Base-by-base conservation (phyloP, 2,113 vertebrate species). In the Tachysurus fulvidraco region DNA sequence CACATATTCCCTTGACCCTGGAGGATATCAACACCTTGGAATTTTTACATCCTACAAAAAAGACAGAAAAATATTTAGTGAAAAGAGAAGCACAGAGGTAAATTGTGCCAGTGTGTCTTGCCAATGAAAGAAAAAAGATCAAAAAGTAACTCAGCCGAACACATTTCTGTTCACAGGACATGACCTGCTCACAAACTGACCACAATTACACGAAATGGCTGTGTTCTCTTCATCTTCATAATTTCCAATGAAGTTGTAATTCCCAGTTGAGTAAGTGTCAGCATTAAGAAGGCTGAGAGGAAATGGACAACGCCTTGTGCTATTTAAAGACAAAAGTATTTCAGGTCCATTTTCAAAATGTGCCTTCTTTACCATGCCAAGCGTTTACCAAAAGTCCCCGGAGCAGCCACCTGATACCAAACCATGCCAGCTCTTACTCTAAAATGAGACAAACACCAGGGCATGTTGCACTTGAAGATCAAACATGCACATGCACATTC, bases 171-270 rank as follows among this genome's bases (percentile, higher is more conserved):
- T 93, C 92, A 89, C 85, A 89, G 92, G 89, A 93, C 74, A 82
- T 69, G 85, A 89, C 85, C 90, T 88, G 90, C 90, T 88, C 90
- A 86, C 87, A 92, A 86, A 90, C 92, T 41, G 86, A 92, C 91
- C 91, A 90, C 93, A 94, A 93, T 95, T 94, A 93, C 91, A 86
- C 80, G 91, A 93, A 95, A 94, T 92, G 89, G 87, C 92, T 85
- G 91, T 91, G 93, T 93, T 94, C 84, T 59, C 83, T 84, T 81
- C 89, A 88, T 87, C 90, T 91, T 95, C 93, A 94, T 92, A 92
- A 94, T 95, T 95, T 95, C 95, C 95, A 94, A 92, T 93, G 89
- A 94, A 92, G 91, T 93, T 93, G 89, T 92, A 94, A 92, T 94
- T 95, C 93, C 93, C 93, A 90, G 92, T 91, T 89, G 91, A 73